Evolutionary conservation across 2,113 vertebrate genomes (phyloP).

Genomic region (Tragelaphus imberbis): DNA sequence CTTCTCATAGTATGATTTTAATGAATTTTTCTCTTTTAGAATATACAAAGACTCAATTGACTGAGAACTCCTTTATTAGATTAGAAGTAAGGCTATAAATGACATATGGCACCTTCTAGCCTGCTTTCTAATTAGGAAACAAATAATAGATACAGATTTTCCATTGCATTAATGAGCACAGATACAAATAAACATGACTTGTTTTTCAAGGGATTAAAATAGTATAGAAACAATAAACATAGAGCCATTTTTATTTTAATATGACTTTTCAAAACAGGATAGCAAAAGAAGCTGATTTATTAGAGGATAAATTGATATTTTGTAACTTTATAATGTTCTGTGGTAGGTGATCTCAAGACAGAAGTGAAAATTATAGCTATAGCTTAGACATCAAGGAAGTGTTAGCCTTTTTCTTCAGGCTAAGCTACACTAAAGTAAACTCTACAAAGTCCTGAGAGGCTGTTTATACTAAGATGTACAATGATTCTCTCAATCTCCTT

Average conservation of each 20-base stretch:
- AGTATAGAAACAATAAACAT: neutral
- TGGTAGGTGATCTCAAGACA: neutral
- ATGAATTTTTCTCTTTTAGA: constrained; percentile 54
- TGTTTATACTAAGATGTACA: neutral
- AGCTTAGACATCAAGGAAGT: neutral
- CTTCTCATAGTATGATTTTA: constrained; percentile 68
- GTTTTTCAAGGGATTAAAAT: neutral
- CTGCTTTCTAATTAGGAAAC: constrained; percentile 29
- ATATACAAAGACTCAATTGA: constrained; percentile 77
- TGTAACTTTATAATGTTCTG: neutral
- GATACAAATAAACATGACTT: constrained; percentile 5
- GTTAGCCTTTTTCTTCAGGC: neutral
- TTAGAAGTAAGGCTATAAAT: constrained; percentile 8
- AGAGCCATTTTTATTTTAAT: neutral
- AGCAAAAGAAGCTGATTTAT: neutral
- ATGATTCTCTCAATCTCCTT: neutral
- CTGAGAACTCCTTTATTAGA: constrained; percentile 53
- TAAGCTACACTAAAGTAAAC: neutral
- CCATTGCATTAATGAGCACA: neutral
- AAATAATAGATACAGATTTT: neutral
- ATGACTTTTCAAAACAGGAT: neutral
- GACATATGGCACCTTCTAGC: neutral
- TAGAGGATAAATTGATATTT: neutral
- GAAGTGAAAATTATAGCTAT: neutral
- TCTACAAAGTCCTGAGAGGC: neutral